Conservation (phyloP, 2,113 vertebrate genomes). For the Orycteropus afer region DNA sequence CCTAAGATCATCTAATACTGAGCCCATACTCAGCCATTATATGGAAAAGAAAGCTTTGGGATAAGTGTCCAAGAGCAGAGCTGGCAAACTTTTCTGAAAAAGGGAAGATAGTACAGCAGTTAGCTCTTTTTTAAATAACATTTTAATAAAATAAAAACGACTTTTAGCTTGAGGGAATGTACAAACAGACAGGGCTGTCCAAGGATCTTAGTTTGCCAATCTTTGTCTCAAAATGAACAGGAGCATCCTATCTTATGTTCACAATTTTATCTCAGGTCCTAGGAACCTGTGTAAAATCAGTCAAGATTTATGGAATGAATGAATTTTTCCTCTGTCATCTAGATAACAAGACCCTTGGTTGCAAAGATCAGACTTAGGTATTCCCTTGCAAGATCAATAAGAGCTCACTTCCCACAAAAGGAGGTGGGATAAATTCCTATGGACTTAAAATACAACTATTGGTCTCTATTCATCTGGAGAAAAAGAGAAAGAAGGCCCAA, state of each 20-base stretch:
- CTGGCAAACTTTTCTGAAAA: background rate
- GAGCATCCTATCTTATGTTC: too few species aligned
- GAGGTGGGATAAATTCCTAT: background rate
- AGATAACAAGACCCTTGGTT: background rate
- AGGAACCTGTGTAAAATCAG: background rate
- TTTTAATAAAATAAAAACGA: background rate
- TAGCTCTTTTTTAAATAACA: too few species aligned
- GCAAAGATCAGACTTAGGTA: background rate
- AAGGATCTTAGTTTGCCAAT: background rate
- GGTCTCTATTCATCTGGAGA: background rate
- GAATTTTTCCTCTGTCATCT: background rate
- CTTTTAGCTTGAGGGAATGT: background rate
- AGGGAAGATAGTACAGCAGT: background rate
- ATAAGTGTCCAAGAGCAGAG: background rate
- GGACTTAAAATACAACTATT: background rate
- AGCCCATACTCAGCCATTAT: background rate
- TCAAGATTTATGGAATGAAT: background rate
- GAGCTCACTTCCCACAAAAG: background rate
- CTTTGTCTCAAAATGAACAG: background rate
- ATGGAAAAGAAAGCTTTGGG: background rate
- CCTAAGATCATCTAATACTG: accelerated
- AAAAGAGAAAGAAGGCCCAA: background rate
- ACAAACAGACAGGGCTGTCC: background rate
- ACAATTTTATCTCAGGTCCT: background rate
- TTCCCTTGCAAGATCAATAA: background rate